Percentiles rank a stretch among this genome's conserved stretches.
Conservation (phyloP, 2,888 invertebrate species). For the Hetaerina titia region DNA sequence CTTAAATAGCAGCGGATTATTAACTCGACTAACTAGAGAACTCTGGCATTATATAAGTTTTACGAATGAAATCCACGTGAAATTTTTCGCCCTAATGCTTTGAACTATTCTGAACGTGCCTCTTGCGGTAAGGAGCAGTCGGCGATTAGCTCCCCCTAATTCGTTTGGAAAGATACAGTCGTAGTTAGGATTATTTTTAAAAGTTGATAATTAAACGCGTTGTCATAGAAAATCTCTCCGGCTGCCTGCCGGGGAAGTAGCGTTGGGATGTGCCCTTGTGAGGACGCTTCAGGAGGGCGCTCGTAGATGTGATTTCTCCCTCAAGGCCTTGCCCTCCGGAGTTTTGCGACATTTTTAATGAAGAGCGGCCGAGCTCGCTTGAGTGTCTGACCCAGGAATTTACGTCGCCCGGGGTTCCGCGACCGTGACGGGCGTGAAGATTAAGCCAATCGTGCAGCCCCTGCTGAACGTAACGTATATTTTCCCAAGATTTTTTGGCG, state of each 20-base stretch:
- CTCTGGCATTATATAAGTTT: too few relatives aligned
- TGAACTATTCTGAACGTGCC: too few relatives aligned
- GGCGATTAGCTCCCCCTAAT: background rate
- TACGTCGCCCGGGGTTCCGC: background rate
- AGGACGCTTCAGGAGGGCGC: background rate
- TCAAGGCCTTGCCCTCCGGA: background rate
- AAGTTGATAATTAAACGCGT: constrained; percentile 6
- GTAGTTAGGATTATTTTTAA: background rate
- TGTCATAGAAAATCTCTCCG: background rate
- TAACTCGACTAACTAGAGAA: background rate
- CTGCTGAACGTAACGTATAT: background rate
- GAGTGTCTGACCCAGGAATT: background rate
- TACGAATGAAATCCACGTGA: too few relatives aligned
- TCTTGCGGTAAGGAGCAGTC: background rate
- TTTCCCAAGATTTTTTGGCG: background rate
- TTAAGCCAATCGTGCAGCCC: background rate
- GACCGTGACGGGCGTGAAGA: constrained; percentile 8
- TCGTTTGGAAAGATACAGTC: background rate
- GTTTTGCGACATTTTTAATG: constrained; percentile 27
- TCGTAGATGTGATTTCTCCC: background rate
- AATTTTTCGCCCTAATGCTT: too few relatives aligned
- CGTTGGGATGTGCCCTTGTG: background rate
- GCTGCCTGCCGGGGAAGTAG: background rate
- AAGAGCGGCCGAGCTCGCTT: background rate
- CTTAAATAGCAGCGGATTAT: background rate